A percentile compares a stretch with the other conserved stretches of the same genome.
Evolutionary conservation across 1,140 invertebrate species (phyloP).

Genomic region (Grapholita molesta): DNA sequence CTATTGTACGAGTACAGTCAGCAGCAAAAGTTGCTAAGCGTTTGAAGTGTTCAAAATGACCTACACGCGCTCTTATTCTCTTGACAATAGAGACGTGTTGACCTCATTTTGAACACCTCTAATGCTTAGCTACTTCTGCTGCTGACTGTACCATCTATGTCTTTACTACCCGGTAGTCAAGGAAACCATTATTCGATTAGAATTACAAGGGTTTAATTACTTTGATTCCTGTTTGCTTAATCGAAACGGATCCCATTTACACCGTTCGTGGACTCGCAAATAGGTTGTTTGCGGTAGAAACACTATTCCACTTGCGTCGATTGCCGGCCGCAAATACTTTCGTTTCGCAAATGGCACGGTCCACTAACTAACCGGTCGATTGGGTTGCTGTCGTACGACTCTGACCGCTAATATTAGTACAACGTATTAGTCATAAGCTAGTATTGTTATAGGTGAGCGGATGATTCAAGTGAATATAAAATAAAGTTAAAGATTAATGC

Average conservation of each 20-base stretch:
- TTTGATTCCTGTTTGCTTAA: background rate
- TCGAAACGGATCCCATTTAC: background rate
- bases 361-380: slow-evolving; percentile 11
- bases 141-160: too few species aligned
- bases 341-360: slow-evolving; percentile 3
- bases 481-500: too few species aligned
- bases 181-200: background rate
- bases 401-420: background rate
- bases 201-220: background rate
- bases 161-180: background rate
- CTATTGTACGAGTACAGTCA: too few species aligned
- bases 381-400: background rate
- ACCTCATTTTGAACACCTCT: too few species aligned
- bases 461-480: too few species aligned
- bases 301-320: background rate
- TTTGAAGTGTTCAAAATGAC: too few species aligned
- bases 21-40: too few species aligned
- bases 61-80: too few species aligned
- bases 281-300: slow-evolving; percentile 4
- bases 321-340: slow-evolving; percentile 3
- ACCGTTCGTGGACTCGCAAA: background rate
- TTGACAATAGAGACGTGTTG: too few species aligned
- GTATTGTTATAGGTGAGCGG: too few species aligned
- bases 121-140: too few species aligned
- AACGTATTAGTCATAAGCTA: background rate